Base-by-base conservation (phyloP, 2,888 invertebrate species). In the Perizoma affinitatum region DNA sequence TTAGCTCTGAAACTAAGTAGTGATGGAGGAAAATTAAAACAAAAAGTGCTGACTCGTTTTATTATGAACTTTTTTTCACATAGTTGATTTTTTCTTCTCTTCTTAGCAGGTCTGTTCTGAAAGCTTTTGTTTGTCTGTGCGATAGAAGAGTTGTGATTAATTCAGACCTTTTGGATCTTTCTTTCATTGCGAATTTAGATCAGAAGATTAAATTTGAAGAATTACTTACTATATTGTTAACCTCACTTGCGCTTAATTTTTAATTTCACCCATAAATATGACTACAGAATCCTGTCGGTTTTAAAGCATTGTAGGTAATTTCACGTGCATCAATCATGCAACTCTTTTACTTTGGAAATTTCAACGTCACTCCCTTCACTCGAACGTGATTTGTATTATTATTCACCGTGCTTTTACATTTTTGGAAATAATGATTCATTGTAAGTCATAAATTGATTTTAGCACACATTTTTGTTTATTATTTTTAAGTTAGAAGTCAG, bases 311-410 rank as follows among this genome's bases (percentile, higher is more conserved):
- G 82, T 60, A 49, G 57, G 60, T 86, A 86, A 87, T 87, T 88
- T 84, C 78, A 80, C 70, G 80, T 77, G 79, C 90, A 90, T 90
- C 90, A 89, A 90, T 90, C 90, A 90, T 82, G 79, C 80, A 71
- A 81, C 84, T 87, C 88, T 81, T 86, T 87, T 86, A 83, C 82
- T 79, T 82, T 80, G 73, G 81, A 88, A 85, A 83, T 85, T 82
- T 87, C 75, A 76, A 83, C 84, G 82, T 86, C 79, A 81, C 77
- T 81, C 77, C 78, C 80, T 81, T 85, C 82, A 84, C 84, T 86
- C 41, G 43, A 80, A n/a, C 82, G 76, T 41, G 56, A 57, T 57
- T 81, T 79, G 80, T 79, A 81, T 77, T 76, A 83, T 83, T 84
- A 84, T 84, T 85, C 79, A 67, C 84, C 82, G 79, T 78, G 80